Evolutionary conservation across 2,797 vertebrate species (phyloP).

Genomic region (Chiroxiphia lanceolata): DNA sequence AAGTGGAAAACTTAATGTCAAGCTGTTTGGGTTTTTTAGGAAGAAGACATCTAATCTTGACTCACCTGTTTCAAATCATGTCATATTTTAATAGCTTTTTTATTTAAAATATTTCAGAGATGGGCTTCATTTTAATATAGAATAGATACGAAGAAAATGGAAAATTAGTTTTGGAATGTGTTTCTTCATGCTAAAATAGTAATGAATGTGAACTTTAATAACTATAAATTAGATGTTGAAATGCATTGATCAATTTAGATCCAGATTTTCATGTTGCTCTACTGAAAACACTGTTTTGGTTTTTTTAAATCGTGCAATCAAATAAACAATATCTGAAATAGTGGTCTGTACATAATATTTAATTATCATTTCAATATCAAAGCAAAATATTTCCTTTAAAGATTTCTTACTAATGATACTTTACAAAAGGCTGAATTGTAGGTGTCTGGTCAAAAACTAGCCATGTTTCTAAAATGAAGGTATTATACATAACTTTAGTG

Average conservation of each 20-base stretch:
- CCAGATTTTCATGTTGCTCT: neutral
- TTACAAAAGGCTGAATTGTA: neutral
- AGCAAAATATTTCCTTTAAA: neutral
- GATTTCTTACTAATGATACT: neutral
- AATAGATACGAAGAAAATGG: neutral
- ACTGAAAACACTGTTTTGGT: neutral
- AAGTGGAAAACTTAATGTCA: neutral
- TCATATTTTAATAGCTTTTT: neutral
- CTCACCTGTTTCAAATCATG: neutral
- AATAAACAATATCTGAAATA: neutral
- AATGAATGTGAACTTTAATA: neutral
- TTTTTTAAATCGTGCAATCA: neutral
- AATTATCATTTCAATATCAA: neutral
- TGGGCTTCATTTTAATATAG: neutral
- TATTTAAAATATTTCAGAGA: neutral
- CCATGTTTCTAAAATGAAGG: neutral
- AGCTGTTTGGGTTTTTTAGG: accelerated
- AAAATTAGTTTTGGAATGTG: neutral
- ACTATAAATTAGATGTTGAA: neutral
- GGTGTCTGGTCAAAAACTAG: neutral
- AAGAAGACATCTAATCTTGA: neutral
- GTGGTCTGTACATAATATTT: neutral
- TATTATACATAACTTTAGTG: neutral
- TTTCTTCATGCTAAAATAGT: neutral
- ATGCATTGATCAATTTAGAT: neutral